phyloP scores from a whole-genome alignment of 1,140 invertebrate species.

The Augochlora pura region DNA sequence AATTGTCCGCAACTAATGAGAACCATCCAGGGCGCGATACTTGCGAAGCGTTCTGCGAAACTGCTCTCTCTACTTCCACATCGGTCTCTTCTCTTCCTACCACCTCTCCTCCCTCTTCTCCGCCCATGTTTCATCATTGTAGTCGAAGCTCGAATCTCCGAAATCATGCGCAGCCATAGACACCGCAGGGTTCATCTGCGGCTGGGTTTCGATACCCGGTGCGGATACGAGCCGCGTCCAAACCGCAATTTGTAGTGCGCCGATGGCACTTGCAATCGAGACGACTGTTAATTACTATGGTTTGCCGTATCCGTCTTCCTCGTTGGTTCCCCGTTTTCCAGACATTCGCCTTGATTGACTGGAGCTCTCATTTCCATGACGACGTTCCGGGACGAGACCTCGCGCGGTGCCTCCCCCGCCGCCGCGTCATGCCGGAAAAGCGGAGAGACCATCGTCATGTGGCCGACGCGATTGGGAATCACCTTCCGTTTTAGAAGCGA shows the following conservation, averaged over 20 bases:
- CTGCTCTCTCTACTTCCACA: too few species aligned
- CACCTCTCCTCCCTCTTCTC: too few species aligned
- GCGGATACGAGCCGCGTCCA: not conserved
- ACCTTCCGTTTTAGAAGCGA: not conserved
- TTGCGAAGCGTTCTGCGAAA: not conserved
- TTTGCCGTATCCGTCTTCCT: not conserved
- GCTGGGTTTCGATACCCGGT: too few species aligned
- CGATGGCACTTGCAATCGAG: conserved; percentile 16
- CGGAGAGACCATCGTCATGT: not conserved
- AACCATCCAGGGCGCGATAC: conserved; percentile 6
- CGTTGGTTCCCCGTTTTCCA: not conserved
- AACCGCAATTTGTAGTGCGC: conserved; percentile 3
- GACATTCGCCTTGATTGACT: conserved; percentile 28
- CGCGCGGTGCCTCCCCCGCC: too few species aligned
- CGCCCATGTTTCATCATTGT: too few species aligned
- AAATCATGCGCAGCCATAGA: not conserved
- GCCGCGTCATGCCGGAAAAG: too few species aligned
- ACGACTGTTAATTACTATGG: conserved; percentile 28
- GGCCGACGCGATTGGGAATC: not conserved
- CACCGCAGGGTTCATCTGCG: not conserved
- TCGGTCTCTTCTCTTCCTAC: too few species aligned
- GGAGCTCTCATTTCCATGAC: conserved; percentile 18
- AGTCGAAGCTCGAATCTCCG: not conserved
- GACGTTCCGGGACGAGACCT: not conserved
- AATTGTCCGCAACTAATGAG: conserved; percentile 8